Evolutionary conservation across 1,140 invertebrate species (phyloP).

Genomic region (Sitobion miscanthi): DNA sequence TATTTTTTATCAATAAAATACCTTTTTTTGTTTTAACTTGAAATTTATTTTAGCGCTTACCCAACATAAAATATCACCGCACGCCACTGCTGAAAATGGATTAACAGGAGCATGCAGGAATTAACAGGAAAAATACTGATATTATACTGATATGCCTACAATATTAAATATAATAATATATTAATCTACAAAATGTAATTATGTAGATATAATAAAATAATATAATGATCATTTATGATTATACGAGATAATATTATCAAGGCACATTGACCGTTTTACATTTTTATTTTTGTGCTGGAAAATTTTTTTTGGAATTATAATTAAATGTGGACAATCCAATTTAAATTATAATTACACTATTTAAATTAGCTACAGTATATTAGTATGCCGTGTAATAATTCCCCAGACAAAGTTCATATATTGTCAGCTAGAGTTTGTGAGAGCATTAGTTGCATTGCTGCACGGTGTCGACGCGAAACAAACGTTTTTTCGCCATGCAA

Average conservation of each 20-base stretch:
- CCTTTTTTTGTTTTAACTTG: too few species aligned
- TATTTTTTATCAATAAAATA: too few species aligned
- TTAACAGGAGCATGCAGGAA: too few species aligned
- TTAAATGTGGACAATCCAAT: not conserved
- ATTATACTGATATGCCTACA: too few species aligned
- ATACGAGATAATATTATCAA: not conserved
- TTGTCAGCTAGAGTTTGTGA: constrained; percentile 7
- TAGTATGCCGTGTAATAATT: constrained; percentile 1
- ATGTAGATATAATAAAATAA: too few species aligned
- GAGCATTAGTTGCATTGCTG: not conserved
- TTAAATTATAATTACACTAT: constrained; percentile 4
- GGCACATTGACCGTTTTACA: not conserved
- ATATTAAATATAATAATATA: too few species aligned
- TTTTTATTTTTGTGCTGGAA: constrained; percentile 1
- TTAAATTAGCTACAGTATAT: not conserved
- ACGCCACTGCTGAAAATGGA: too few species aligned
- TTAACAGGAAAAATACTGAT: too few species aligned
- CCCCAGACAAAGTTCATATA: constrained; percentile 6
- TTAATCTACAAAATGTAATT: too few species aligned
- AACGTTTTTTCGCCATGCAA: too few species aligned
- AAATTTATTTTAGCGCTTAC: too few species aligned
- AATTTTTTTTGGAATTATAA: not conserved
- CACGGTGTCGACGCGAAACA: not conserved
- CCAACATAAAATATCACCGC: too few species aligned
- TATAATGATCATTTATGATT: not conserved